Evolutionary conservation across 2,797 vertebrate species (phyloP), one percentile per base, ranked within the genome.

Genomic region (Coregonus ussuriensis): DNA sequence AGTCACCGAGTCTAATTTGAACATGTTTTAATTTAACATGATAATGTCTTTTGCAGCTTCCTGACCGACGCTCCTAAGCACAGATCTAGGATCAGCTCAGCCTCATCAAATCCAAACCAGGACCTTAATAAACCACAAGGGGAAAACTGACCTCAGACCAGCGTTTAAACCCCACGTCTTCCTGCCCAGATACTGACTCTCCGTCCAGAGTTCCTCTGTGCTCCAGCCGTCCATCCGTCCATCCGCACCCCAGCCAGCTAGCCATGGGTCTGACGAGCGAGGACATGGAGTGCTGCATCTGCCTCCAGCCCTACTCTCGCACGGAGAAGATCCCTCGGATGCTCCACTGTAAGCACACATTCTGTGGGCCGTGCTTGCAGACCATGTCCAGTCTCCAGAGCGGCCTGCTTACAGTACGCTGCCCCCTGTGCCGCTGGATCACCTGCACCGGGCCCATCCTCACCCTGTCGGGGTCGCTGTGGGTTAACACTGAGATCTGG

Each of bases 341-440:
- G 1, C 91, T 94, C 0, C 87, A 93, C 86, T 94, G 93, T 83
- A 15, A 66, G 0, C 93, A 94, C 85, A 92, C 91, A 1, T 92
- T 93, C 83, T 94, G 93, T 51, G 37, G 76, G 0, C 16, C 16
- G 0, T 94, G 93, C 59, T 76, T 93, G 75, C 70, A 88, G 74
- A 74, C 29, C 3, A 35, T 93, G 75, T 78, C 79, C 68, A 31
- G 2, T 15, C 0, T 5, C n/a, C 1, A 74, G 0, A 80, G 76
- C 0, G 1, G 2, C 9, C 0, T 90, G 62, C 35, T 74, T 73
- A 84, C 72, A 0, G 69, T 91, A 5, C 52, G 71, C 53, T 94
- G 93, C 75, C 93, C 92, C 0, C 41, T 94, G 65, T 94, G 92
- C 74, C 91, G 91, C 75, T 90, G 88, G 86, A 84, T 87, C 4